Conservation (phyloP, 2,113 vertebrate genomes). For the Pluvianellus socialis region DNA sequence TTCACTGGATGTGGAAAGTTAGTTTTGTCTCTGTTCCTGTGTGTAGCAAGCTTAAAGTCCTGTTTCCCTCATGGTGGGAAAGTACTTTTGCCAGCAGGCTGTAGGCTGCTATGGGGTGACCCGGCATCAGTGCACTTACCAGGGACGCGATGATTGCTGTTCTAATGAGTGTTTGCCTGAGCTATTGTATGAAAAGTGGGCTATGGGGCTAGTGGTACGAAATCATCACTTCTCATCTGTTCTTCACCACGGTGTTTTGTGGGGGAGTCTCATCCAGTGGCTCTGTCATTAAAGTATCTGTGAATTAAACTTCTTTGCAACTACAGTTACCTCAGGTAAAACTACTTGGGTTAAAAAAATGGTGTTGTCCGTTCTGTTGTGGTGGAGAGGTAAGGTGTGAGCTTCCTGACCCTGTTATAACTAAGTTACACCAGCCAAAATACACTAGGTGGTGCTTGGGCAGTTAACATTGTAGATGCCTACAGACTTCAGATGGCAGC, state of each 20-base stretch:
- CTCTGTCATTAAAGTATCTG: not conserved
- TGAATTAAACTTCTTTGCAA: not conserved
- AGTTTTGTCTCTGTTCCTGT: not conserved
- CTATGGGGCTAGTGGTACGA: accelerated
- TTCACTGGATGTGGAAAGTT: not conserved
- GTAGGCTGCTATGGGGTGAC: not conserved
- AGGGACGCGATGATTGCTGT: not conserved
- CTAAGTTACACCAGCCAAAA: not conserved
- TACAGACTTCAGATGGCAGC: not conserved
- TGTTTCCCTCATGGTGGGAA: accelerated
- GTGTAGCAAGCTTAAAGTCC: not conserved
- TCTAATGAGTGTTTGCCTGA: not conserved
- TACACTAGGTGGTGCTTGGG: not conserved
- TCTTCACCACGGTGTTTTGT: not conserved
- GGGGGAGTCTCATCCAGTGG: not conserved
- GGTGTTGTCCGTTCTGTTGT: not conserved
- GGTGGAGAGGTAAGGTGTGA: not conserved
- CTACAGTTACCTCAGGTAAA: not conserved
- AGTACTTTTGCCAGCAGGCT: not conserved
- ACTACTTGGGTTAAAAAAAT: not conserved
- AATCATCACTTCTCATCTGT: not conserved
- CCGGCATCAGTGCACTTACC: not conserved
- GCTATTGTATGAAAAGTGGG: not conserved
- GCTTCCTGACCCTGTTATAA: not conserved
- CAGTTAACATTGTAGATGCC: not conserved